Percentiles rank a stretch among this genome's conserved stretches.
Evolutionary conservation across 2,113 vertebrate species (phyloP).

Genomic region (Cephalopholis sonnerati): DNA sequence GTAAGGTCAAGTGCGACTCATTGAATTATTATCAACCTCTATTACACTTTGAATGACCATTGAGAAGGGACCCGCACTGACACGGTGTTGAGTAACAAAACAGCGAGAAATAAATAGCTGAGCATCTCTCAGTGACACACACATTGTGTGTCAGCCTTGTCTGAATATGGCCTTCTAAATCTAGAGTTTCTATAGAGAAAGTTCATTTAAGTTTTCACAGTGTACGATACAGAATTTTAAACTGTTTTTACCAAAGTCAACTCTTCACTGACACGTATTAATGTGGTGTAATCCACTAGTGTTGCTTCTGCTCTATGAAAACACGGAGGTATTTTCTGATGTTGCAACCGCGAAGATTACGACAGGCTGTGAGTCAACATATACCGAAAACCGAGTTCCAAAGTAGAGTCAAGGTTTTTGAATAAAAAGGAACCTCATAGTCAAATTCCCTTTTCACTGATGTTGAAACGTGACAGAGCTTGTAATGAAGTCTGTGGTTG

Average conservation of each 20-base stretch:
- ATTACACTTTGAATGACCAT: neutral
- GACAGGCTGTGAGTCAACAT: conserved; percentile 11
- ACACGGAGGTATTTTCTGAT: neutral
- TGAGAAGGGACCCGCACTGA: neutral
- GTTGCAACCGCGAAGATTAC: conserved; percentile 17
- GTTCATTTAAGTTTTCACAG: neutral
- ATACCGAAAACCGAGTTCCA: neutral
- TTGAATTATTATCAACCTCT: neutral
- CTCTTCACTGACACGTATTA: neutral
- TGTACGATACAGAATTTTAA: neutral
- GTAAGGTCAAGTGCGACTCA: neutral
- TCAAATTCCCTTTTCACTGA: neutral
- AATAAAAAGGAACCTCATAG: conserved; percentile 1
- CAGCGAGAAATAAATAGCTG: neutral
- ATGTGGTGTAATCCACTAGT: neutral
- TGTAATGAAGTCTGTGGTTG: neutral
- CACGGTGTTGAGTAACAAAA: neutral
- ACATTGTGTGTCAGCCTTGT: neutral
- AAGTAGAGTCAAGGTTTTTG: neutral
- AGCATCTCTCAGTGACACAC: neutral
- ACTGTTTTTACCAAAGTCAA: neutral
- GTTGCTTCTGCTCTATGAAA: neutral
- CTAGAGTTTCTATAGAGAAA: neutral
- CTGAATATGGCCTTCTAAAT: neutral
- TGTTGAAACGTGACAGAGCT: neutral